Evolutionary conservation across 2,113 vertebrate genomes (phyloP).

Genomic region (Peucedramus taeniatus): DNA sequence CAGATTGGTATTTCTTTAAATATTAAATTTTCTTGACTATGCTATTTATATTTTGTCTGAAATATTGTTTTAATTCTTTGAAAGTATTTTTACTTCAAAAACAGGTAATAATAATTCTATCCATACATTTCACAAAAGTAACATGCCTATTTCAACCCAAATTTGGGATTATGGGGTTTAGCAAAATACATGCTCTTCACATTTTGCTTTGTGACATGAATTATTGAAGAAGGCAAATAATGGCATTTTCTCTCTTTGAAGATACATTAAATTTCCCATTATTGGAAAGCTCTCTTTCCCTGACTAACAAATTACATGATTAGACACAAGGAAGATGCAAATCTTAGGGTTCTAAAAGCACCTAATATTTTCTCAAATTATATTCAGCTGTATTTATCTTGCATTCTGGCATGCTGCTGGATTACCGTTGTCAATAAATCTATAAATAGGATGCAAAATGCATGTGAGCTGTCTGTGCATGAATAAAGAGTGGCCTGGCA

Average conservation of each 20-base stretch:
- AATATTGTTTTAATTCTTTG: not conserved
- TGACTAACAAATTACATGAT: not conserved
- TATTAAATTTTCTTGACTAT: not conserved
- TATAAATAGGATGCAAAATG: slow-evolving; percentile 17
- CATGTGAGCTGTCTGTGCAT: not conserved
- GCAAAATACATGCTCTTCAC: not conserved
- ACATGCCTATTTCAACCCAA: not conserved
- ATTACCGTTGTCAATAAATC: not conserved
- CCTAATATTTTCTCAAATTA: slow-evolving; percentile 20
- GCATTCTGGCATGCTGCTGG: not conserved
- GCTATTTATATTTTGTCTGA: not conserved
- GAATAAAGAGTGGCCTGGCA: not conserved
- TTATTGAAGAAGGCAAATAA: not conserved
- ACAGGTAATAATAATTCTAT: not conserved
- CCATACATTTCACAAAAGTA: not conserved
- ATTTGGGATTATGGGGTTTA: not conserved
- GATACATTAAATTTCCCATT: not conserved
- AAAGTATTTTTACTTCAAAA: not conserved
- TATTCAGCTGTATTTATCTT: not conserved
- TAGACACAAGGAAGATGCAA: not conserved
- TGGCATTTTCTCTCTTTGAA: not conserved
- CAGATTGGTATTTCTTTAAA: not conserved
- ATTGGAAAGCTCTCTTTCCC: not conserved
- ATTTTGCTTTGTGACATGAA: not conserved
- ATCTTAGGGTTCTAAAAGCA: slow-evolving; percentile 31